Conservation (phyloP, 2,113 vertebrate genomes). For the Pyxicephalus adspersus region DNA sequence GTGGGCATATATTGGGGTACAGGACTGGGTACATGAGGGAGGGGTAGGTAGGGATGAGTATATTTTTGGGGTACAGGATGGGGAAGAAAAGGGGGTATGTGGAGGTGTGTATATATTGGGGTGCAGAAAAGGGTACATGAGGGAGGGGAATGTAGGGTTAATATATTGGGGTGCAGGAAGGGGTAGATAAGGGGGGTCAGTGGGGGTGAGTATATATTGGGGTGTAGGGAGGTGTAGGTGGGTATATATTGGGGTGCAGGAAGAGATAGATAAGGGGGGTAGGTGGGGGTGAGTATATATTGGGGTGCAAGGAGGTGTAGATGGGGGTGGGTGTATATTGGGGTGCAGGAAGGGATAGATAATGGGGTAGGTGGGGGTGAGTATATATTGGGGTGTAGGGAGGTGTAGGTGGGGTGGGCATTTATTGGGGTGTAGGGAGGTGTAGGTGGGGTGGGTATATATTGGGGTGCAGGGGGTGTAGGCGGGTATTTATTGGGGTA, state of each 20-base stretch:
- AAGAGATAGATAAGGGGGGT: neutral
- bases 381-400: neutral
- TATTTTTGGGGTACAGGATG: no score
- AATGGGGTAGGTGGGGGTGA: neutral
- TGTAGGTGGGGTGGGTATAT: neutral
- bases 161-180: neutral
- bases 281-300: neutral
- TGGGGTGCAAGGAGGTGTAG: neutral
- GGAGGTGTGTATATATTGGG: neutral
- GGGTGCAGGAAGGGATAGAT: neutral
- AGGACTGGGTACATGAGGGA: no score
- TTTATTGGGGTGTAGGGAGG: no score
- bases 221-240: neutral
- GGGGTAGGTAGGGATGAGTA: no score
- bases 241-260: neutral
- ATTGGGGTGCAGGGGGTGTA: no score
- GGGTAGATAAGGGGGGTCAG: neutral
- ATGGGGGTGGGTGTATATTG: neutral
- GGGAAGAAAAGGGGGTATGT: no score
- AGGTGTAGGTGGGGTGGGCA: neutral
- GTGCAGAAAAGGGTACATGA: neutral
- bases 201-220: neutral
- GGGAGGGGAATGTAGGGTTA: neutral
- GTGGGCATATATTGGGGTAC: no score
- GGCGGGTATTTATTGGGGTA: no score